phyloP scores from a whole-genome alignment of 2,113 vertebrate genomes.

The Eptesicus fuscus region DNA sequence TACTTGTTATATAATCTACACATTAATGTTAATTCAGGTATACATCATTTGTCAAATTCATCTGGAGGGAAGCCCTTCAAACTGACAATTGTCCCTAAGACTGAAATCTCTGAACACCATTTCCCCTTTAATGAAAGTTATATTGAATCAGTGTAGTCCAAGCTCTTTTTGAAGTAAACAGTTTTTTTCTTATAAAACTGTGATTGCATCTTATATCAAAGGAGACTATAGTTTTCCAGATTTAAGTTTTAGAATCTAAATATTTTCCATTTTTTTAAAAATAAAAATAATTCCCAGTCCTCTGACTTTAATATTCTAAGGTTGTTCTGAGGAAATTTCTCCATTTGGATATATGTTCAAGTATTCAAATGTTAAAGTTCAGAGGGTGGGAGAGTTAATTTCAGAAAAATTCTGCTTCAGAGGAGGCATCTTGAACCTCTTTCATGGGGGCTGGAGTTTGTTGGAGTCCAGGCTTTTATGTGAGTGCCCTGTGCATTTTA shows the following conservation, averaged over 20 bases:
- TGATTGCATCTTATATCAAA: background rate
- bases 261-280: background rate
- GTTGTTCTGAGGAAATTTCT: background rate
- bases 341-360: background rate
- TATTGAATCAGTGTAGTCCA: background rate
- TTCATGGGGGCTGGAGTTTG: background rate
- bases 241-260: background rate
- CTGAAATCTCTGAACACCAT: background rate
- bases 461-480: background rate
- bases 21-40: background rate
- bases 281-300: background rate
- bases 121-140: background rate
- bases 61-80: background rate
- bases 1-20: background rate
- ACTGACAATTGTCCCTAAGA: background rate
- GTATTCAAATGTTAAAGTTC: background rate
- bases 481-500: background rate
- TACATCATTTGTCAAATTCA: background rate
- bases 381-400: background rate
- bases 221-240: background rate
- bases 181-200: background rate
- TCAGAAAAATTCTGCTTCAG: background rate
- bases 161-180: background rate
- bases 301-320: background rate
- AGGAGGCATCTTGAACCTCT: background rate